Percentiles rank a stretch among this genome's conserved stretches.
phyloP scores from a whole-genome alignment of 2,888 invertebrate genomes.

The Gymnosoma rotundatum region DNA sequence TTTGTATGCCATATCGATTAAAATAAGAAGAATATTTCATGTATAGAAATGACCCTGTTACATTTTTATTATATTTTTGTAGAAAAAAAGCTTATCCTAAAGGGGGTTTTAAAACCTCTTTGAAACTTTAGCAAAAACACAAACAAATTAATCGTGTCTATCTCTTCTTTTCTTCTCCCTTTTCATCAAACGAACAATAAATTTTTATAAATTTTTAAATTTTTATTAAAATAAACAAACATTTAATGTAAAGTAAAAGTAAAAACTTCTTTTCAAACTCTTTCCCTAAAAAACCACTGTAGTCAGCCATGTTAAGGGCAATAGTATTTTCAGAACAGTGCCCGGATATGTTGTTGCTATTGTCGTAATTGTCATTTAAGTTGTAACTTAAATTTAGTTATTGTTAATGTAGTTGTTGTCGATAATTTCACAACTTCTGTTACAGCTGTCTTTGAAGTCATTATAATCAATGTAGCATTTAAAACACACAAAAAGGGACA shows the following conservation, averaged over 20 bases:
- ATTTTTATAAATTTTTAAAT: too few species aligned
- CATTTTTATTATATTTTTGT: too few species aligned
- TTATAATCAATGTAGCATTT: constrained; percentile 43
- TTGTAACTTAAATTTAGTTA: constrained; percentile 29
- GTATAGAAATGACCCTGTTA: too few species aligned
- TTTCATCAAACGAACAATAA: too few species aligned
- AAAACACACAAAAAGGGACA: constrained; percentile 10
- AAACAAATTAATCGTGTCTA: too few species aligned
- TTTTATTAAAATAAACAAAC: too few species aligned
- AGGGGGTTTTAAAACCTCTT: too few species aligned
- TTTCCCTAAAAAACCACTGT: neutral
- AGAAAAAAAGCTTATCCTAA: too few species aligned
- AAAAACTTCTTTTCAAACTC: neutral
- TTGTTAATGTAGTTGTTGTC: constrained; percentile 7
- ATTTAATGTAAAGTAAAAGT: neutral
- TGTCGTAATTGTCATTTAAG: constrained; percentile 48
- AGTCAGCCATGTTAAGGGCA: neutral
- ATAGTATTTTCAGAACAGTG: constrained; percentile 1
- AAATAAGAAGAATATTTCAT: too few species aligned
- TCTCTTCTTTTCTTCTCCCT: too few species aligned
- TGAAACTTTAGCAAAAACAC: too few species aligned
- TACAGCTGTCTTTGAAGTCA: constrained; percentile 33
- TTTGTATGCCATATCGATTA: too few species aligned
- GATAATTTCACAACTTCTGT: constrained; percentile 10
- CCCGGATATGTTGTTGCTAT: constrained; percentile 3